phyloP scores from a whole-genome alignment of 1,140 invertebrate genomes.

The Argopecten irradians region DNA sequence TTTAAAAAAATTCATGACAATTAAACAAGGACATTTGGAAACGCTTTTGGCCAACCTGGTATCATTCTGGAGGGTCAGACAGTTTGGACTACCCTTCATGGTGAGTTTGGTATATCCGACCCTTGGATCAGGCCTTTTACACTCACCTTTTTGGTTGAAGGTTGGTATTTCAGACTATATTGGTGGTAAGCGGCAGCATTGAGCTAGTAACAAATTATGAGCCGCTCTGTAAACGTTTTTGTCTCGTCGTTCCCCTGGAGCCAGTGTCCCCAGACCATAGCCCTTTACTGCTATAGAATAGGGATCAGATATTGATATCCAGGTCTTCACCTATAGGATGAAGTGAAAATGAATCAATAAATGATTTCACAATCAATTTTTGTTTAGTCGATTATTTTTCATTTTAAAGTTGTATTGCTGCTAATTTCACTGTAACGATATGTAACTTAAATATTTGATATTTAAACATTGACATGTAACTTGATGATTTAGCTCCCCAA shows the following conservation, averaged over 20 bases:
- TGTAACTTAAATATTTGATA: too few species aligned
- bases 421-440: too few species aligned
- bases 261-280: slow-evolving; percentile 61
- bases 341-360: neutral
- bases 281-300: slow-evolving; percentile 56
- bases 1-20: too few species aligned
- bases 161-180: slow-evolving; percentile 56
- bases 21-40: too few species aligned
- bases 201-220: slow-evolving; percentile 69
- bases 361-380: neutral
- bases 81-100: too few species aligned
- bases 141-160: slow-evolving; percentile 60
- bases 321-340: slow-evolving; percentile 68
- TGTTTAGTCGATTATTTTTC: neutral
- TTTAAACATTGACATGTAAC: too few species aligned
- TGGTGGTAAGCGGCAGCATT: slow-evolving; percentile 60
- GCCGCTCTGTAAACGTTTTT: slow-evolving; percentile 50
- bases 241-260: slow-evolving; percentile 48
- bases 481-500: too few species aligned
- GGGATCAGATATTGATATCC: slow-evolving; percentile 76
- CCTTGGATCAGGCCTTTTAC: too few species aligned
- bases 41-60: too few species aligned
- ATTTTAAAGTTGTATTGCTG: too few species aligned
- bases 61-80: too few species aligned
- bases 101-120: too few species aligned